These are phyloP conservation scores for Archegozetes longisetosus DNA, from an alignment of 1,140 invertebrate species.

Conservation along the genomic window DNA sequence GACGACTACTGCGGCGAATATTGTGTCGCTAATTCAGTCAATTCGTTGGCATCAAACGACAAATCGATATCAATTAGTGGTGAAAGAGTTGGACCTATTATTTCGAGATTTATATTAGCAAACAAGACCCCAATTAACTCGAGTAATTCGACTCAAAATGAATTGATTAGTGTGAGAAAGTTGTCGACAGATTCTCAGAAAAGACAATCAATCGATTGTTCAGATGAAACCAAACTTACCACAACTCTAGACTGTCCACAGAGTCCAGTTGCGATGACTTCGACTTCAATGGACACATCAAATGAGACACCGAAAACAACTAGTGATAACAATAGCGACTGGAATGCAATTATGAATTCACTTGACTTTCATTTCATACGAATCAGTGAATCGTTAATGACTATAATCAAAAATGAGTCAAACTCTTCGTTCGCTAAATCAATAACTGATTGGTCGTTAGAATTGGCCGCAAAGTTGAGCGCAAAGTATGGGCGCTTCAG, in stretches of 20 bases:
- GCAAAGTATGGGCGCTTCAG: not conserved
- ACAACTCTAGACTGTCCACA: not conserved
- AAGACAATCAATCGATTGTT: not conserved
- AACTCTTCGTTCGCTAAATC: not conserved
- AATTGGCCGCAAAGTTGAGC: conserved; percentile 2
- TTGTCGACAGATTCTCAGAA: not conserved
- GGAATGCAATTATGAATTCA: not conserved
- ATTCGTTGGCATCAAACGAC: not conserved
- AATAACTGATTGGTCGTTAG: conserved; percentile 7
- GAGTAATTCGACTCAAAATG: not conserved
- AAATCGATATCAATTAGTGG: not conserved
- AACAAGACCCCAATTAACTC: not conserved
- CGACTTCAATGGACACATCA: not conserved
- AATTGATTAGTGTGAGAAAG: not conserved
- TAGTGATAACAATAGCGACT: not conserved
- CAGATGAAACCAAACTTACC: not conserved
- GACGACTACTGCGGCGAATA: conserved; percentile 9
- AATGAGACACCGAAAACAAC: not conserved
- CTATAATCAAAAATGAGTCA: not conserved
- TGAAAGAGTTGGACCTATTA: not conserved
- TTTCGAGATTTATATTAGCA: not conserved
- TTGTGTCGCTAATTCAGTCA: conserved; percentile 4
- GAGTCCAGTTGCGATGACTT: not conserved
- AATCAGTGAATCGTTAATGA: not conserved
- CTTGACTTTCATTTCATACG: not conserved